Evolutionary conservation across 2,888 invertebrate genomes (phyloP).

Genomic region (Trisateles emortualis): DNA sequence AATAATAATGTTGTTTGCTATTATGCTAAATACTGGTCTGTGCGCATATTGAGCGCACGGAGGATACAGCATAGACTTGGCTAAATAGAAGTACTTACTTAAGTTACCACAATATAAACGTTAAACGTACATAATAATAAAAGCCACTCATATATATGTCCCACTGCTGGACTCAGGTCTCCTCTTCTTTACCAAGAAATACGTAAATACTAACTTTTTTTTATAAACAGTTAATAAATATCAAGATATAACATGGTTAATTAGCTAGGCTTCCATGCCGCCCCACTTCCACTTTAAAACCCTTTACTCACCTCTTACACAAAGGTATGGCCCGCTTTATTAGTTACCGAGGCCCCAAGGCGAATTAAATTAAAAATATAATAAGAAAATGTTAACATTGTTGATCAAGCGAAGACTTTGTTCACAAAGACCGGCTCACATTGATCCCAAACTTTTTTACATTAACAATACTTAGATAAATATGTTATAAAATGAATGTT

Average conservation of each 20-base stretch:
- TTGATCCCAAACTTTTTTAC: not conserved
- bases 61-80: too few relatives aligned
- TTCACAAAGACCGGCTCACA: not conserved
- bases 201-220: too few relatives aligned
- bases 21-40: too few relatives aligned
- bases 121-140: too few relatives aligned
- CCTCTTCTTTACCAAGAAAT: too few relatives aligned
- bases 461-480: not conserved
- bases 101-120: too few relatives aligned
- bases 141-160: too few relatives aligned
- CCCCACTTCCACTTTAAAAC: not conserved
- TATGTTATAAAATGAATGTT: not conserved
- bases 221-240: not conserved
- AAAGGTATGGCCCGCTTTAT: not conserved
- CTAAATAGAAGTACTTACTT: too few relatives aligned
- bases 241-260: not conserved
- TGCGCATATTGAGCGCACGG: too few relatives aligned
- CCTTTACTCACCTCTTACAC: constrained; percentile 1
- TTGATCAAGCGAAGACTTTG: not conserved
- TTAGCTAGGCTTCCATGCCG: not conserved
- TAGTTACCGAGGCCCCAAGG: not conserved
- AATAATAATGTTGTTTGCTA: too few relatives aligned
- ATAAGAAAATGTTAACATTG: constrained; percentile 2
- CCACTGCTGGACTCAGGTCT: too few relatives aligned
- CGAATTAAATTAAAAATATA: constrained; percentile 3